Conservation (phyloP, 2,888 invertebrate species). For the Ypsolopha sequella region DNA sequence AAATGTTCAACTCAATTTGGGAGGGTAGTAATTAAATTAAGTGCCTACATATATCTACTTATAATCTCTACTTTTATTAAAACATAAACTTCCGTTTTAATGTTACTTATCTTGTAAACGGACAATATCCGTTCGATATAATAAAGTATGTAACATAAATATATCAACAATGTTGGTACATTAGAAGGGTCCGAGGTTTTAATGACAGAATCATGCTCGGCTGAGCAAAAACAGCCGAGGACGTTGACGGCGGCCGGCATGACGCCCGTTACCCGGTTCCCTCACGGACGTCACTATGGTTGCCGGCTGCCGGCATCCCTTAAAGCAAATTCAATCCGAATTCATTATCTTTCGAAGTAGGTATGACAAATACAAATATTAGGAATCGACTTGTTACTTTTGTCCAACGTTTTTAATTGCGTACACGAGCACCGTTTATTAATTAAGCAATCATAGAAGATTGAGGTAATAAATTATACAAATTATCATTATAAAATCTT, state of each 20-base stretch:
- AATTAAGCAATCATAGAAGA: too few relatives aligned
- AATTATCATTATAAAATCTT: too few relatives aligned
- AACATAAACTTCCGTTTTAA: too few relatives aligned
- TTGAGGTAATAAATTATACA: too few relatives aligned
- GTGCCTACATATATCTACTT: too few relatives aligned
- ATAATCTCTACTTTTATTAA: too few relatives aligned
- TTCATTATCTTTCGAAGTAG: constrained; percentile 21
- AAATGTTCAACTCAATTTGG: too few relatives aligned
- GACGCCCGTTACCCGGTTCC: background rate
- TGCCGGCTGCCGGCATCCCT: constrained; percentile 21
- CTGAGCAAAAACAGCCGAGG: constrained; percentile 28
- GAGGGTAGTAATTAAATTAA: too few relatives aligned
- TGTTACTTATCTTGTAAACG: too few relatives aligned
- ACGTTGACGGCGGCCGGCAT: background rate
- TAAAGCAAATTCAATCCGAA: constrained; percentile 29
- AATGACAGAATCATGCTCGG: constrained; percentile 31
- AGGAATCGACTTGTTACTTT: background rate
- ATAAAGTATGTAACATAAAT: background rate
- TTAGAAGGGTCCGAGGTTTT: constrained; percentile 26
- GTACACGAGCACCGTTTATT: background rate
- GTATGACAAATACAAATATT: constrained; percentile 4
- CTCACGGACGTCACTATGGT: background rate
- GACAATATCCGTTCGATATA: background rate
- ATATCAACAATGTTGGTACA: background rate
- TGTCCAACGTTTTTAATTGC: background rate